A percentile compares a stretch with the other conserved stretches of the same genome.
Evolutionary conservation across 2,113 vertebrate genomes (phyloP).

Genomic region (Poecilia latipinna): DNA sequence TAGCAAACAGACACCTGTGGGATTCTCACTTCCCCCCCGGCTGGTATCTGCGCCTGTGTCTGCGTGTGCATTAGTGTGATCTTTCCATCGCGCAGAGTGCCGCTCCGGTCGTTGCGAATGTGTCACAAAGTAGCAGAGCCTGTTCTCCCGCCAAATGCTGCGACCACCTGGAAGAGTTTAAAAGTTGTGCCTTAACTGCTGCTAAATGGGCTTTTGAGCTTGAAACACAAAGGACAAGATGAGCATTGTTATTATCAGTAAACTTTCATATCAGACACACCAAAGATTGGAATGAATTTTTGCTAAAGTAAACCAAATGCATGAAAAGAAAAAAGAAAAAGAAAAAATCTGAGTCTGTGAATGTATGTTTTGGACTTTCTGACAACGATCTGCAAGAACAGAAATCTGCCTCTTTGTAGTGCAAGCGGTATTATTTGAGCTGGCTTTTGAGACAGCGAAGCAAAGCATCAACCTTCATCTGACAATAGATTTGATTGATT

Average conservation of each 20-base stretch:
- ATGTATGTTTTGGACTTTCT: background rate
- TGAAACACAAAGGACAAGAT: background rate
- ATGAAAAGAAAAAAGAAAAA: background rate
- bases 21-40: constrained; percentile 20
- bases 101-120: constrained; percentile 16
- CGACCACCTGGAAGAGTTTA: constrained; percentile 11
- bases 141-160: constrained; percentile 10
- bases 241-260: background rate
- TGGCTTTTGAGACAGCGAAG: background rate
- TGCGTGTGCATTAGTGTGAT: constrained; percentile 9
- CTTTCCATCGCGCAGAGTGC: background rate
- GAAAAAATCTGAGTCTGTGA: background rate
- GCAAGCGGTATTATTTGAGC: background rate
- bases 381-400: background rate
- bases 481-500: background rate
- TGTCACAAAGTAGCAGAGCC: background rate
- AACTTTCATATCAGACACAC: too few relatives aligned
- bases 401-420: background rate
- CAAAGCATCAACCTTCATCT: background rate
- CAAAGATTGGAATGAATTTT: background rate
- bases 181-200: constrained; percentile 4
- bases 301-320: background rate
- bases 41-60: background rate
- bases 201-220: background rate
- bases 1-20: constrained; percentile 38